A percentile compares a stretch with the other conserved stretches of the same genome.
Evolutionary conservation across 2,113 vertebrate genomes (phyloP).

Genomic region (Gambusia holbrooki): DNA sequence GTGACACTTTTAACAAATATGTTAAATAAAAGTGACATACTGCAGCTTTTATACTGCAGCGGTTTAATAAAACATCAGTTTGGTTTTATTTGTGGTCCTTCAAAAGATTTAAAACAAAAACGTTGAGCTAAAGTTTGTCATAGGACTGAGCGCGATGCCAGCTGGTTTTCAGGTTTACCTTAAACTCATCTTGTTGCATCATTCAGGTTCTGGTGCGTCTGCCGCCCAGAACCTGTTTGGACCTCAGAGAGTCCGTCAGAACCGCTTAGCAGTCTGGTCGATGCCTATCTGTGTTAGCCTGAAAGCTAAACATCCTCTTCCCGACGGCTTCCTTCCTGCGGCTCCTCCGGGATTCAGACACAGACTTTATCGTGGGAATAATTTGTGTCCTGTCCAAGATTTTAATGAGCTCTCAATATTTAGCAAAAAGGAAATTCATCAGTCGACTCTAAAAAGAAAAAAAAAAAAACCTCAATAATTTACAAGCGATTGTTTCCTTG

Average conservation of each 20-base stretch:
- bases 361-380: conserved; percentile 54
- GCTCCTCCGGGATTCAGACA: conserved; percentile 18
- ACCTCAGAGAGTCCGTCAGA: background rate
- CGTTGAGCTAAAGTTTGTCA: background rate
- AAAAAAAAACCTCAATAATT: background rate
- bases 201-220: background rate
- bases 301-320: conserved; percentile 69
- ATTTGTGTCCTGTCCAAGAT: conserved; percentile 5
- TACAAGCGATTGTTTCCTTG: conserved; percentile 30
- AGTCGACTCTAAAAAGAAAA: conserved; percentile 6
- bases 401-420: conserved; percentile 24
- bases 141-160: too few relatives aligned
- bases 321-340: conserved; percentile 72
- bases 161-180: background rate
- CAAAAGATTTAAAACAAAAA: background rate
- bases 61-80: too few relatives aligned
- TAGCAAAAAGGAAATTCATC: conserved; percentile 35
- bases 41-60: too few relatives aligned
- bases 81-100: background rate
- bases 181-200: background rate
- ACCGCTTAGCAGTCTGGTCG: conserved; percentile 5
- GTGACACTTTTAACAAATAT: too few relatives aligned
- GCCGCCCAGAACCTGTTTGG: too few relatives aligned
- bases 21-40: too few relatives aligned
- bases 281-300: conserved; percentile 69